Evolutionary conservation across 2,888 invertebrate species (phyloP).

Genomic region (Eucera pruinosa): DNA sequence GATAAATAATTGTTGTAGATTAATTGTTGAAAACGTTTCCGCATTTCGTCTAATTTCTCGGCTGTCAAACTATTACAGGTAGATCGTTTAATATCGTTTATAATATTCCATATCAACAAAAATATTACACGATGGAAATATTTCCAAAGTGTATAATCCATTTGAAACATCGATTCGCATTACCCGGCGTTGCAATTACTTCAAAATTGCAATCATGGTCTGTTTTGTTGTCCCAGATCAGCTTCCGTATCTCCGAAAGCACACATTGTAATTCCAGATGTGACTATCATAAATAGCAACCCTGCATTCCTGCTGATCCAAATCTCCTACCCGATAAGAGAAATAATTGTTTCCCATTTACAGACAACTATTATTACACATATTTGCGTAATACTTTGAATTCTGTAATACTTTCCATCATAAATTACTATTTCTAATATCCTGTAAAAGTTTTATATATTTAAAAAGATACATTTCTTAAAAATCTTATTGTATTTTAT

Average conservation of each 20-base stretch:
- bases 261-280: slow-evolving; percentile 13
- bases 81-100: no score
- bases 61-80: no score
- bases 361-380: neutral
- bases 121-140: neutral
- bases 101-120: neutral
- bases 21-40: no score
- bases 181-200: neutral
- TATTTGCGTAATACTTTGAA: no score
- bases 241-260: neutral
- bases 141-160: neutral
- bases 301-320: slow-evolving; percentile 1
- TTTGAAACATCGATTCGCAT: neutral
- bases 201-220: slow-evolving; percentile 9
- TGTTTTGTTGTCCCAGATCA: neutral
- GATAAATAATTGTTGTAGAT: no score
- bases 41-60: no score
- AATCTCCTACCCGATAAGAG: neutral
- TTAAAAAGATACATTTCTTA: no score
- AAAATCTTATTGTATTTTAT: no score
- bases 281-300: slow-evolving; percentile 11
- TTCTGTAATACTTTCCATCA: no score
- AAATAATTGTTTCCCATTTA: slow-evolving; percentile 3
- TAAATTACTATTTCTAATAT: no score
- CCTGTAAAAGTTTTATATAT: no score